Conservation (phyloP, 2,888 invertebrate species). For the Coelinius sp. region DNA sequence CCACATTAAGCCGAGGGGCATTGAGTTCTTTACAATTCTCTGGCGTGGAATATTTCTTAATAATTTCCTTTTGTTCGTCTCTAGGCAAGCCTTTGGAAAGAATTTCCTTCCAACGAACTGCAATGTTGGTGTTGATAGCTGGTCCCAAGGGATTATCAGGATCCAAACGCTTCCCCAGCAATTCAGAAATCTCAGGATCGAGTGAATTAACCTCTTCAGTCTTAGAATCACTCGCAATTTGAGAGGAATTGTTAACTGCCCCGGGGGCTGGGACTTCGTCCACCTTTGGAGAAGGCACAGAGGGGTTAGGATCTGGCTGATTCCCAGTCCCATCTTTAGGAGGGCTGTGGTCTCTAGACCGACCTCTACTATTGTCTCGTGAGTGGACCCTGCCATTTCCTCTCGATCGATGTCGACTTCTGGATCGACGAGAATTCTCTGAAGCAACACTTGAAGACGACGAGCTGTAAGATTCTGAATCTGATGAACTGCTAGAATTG, state of each 20-base stretch:
- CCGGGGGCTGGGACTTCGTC: background rate
- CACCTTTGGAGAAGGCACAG: background rate
- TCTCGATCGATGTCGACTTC: background rate
- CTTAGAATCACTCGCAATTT: background rate
- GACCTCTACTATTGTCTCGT: background rate
- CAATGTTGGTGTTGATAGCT: background rate
- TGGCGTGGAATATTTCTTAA: constrained; percentile 5
- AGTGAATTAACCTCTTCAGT: background rate
- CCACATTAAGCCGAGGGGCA: too few relatives aligned
- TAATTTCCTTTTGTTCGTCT: background rate
- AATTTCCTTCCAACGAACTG: background rate
- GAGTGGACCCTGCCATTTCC: background rate
- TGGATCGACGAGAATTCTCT: background rate
- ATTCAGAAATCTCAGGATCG: background rate
- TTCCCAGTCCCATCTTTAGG: background rate
- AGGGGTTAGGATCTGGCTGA: background rate
- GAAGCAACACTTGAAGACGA: background rate
- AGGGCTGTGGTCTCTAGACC: background rate
- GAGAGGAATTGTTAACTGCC: background rate
- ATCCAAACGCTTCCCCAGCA: background rate
- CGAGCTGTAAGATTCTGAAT: background rate
- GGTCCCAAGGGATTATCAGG: background rate
- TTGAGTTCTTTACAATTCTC: constrained; percentile 2
- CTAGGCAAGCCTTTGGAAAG: background rate
- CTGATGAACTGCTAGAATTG: background rate